Evolutionary conservation across 2,113 vertebrate genomes (phyloP).

Genomic region (Cyphomyrus plagiostoma): DNA sequence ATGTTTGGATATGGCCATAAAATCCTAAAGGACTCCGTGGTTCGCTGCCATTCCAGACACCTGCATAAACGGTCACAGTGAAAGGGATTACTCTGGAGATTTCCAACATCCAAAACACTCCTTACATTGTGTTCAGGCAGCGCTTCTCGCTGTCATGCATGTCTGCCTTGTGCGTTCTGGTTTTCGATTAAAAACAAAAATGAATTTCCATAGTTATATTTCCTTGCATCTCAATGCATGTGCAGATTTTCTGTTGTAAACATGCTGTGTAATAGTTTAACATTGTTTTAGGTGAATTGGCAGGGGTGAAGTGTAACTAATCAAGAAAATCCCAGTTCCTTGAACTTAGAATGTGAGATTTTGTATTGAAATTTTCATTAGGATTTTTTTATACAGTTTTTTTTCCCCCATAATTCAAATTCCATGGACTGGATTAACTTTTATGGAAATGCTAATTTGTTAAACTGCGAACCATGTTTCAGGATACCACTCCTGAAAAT

Average conservation of each 20-base stretch:
- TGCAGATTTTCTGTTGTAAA: background rate
- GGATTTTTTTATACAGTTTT: background rate
- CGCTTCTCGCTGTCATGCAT: background rate
- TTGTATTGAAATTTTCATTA: background rate
- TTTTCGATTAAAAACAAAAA: background rate
- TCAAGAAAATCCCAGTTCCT: background rate
- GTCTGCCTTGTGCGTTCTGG: background rate
- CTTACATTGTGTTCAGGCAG: background rate
- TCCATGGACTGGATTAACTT: background rate
- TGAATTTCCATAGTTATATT: background rate
- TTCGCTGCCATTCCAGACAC: background rate
- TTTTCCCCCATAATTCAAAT: background rate
- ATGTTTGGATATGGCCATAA: slow-evolving; percentile 43
- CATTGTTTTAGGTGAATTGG: background rate
- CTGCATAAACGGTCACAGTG: background rate
- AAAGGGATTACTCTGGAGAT: background rate
- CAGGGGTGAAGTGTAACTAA: background rate
- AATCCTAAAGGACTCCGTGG: slow-evolving; percentile 43
- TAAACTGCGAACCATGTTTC: background rate
- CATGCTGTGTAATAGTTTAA: background rate
- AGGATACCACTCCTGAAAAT: background rate
- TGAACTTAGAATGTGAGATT: background rate
- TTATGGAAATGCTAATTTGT: background rate
- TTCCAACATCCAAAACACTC: background rate
- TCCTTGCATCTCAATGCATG: background rate